phyloP scores from a whole-genome alignment of 2,113 vertebrate species.

The Pycnonotus jocosus region DNA sequence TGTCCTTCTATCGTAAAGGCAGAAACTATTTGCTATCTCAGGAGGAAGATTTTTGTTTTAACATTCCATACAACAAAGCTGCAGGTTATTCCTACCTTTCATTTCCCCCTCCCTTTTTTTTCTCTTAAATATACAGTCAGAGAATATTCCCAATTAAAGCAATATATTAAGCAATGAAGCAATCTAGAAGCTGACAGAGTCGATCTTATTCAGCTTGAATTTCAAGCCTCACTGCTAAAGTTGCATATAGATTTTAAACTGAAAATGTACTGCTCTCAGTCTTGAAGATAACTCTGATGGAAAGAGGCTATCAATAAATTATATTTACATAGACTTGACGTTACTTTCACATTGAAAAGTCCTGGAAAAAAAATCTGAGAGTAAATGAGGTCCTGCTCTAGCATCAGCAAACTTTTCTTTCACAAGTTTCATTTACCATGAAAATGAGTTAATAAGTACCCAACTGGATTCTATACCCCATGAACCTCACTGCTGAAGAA shows the following conservation, averaged over 20 bases:
- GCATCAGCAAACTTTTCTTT: not conserved
- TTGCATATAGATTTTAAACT: not conserved
- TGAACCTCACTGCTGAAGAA: not conserved
- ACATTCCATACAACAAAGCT: not conserved
- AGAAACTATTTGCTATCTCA: not conserved
- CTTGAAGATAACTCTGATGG: not conserved
- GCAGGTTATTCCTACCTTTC: not conserved
- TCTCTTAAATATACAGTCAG: not conserved
- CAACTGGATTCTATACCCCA: not conserved
- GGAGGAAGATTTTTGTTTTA: not conserved
- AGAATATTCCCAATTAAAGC: not conserved
- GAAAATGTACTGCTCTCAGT: not conserved
- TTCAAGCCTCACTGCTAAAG: not conserved
- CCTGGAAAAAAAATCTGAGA: not conserved
- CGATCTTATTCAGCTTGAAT: not conserved
- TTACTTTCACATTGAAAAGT: not conserved
- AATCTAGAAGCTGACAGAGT: not conserved
- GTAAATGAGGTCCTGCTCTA: not conserved
- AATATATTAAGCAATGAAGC: not conserved
- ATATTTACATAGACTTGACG: not conserved
- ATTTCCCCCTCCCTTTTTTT: accelerated
- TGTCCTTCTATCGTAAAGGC: not conserved
- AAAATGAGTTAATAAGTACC: not conserved
- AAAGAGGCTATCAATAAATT: not conserved
- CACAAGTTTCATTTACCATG: not conserved